Evolutionary conservation across 2,797 vertebrate genomes (phyloP), one percentile per base, ranked within the genome.

Genomic region (Rousettus madagascariensis): DNA sequence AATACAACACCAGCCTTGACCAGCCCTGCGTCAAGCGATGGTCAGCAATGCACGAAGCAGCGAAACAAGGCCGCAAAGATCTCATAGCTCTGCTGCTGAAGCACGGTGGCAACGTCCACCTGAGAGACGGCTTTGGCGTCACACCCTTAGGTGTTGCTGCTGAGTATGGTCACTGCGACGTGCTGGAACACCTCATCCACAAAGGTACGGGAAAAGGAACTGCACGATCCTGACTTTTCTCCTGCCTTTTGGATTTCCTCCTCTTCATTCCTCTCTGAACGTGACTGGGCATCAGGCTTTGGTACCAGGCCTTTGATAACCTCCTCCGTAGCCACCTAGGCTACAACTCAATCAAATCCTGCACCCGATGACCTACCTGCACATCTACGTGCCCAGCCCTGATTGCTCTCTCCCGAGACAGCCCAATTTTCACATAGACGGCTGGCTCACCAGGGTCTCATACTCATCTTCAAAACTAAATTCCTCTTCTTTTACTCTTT

Each of bases 11-110:
- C 61, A 98, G 96, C 85, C 98, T 99, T 94, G 98, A 99, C 92
- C 99, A 99, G 96, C 98, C 98, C 0, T 99, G 99, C 8, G 69
- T 96, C 19, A 99, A 98, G 96, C 98, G 96, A 46, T 99, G 99
- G 99, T 99, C 99, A 0, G 99, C 99, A 8, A 97, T 99, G 97
- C 99, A 99, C 1, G 99, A 99, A 98, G 99, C 99, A 6, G 99
- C 99, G 59, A 99, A 98, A 94, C 97, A 98, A n/a, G 99, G 99
- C 41, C 97, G 96, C 71, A 97, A 94, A 49, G 99, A 99, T 41
- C 97, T 99, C 79, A 46, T 98, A 74, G 98, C 98, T 84, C 96
- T 99, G 96, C 98, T 99, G 66, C 97, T 99, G 71, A 98, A 98
- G 95, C 98, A 99, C 0, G 98, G 99, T 9, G 99, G 98, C n/a